A percentile compares a stretch with the other conserved stretches of the same genome.
These are phyloP conservation scores for Drosophila tanythrix DNA, from an alignment of 2,888 invertebrate genomes.

Conservation along the genomic window DNA sequence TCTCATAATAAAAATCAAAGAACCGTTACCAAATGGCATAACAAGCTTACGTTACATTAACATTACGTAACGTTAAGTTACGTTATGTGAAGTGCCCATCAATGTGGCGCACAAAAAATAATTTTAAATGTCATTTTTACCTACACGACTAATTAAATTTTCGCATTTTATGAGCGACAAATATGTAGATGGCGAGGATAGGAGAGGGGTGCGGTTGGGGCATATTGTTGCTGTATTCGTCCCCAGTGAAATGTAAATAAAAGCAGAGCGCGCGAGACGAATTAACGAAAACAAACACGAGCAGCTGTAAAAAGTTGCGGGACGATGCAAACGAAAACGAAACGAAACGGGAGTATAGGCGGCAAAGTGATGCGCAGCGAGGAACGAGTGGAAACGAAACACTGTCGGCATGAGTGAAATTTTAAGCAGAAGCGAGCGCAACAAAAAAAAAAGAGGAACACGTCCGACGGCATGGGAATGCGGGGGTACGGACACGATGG, in stretches of 20 bases:
- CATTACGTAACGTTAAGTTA: neutral
- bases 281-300: constrained; percentile 77
- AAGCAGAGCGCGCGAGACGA: constrained; percentile 54
- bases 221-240: neutral
- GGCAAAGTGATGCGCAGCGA: no score
- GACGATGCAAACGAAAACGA: neutral
- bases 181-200: neutral
- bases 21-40: constrained; percentile 13
- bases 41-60: constrained; percentile 9
- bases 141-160: constrained; percentile 79
- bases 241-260: constrained; percentile 67
- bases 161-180: constrained; percentile 68
- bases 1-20: constrained; percentile 20
- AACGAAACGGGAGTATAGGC: constrained; percentile 3
- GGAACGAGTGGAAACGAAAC: constrained; percentile 29
- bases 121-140: constrained; percentile 75
- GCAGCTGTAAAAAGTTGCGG: constrained; percentile 52
- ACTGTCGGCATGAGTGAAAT: constrained; percentile 68
- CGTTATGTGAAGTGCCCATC: constrained; percentile 19
- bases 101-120: constrained; percentile 33
- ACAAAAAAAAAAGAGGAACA: constrained; percentile 54
- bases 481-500: neutral
- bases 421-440: constrained; percentile 63
- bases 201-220: neutral
- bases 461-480: constrained; percentile 44